Evolutionary conservation across 2,113 vertebrate species (phyloP), one percentile per base, ranked within the genome.

Genomic region (Prionailurus viverrinus): DNA sequence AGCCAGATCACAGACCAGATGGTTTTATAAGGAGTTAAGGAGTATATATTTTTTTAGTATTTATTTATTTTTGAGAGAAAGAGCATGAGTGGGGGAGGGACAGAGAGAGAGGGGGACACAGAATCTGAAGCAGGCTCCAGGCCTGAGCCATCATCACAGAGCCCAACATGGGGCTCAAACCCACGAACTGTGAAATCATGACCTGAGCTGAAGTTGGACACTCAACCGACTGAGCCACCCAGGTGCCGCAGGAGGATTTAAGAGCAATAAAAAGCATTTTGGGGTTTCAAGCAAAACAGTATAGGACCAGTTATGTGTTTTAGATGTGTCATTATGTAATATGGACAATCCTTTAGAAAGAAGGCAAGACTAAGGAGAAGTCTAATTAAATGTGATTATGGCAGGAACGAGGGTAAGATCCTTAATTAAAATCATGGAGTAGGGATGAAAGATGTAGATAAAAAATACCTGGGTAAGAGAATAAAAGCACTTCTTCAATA

Each of bases 401-500:
- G 14, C 15, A 86, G 51, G 58, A 65, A 85, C 76, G 18, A 94
- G 63, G 31, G 45, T 53, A 31, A 84, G 31, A 79, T 16, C 36
- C 36, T 91, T 97, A 91, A 83, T 51, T 73, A 80, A 7, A 53
- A 14, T 15, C 53, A 94, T 21, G 31, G 81, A 90, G 10, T 29
- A 91, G 16, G 14, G 63, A 84, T 68, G n/a, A 91, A 14, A 73
- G 23, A 80, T 19, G 15, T 4, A 79, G 19, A 73, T 23, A 66
- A 78, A 71, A 92, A 74, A 80, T 63, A 80, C 27, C 73, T 88
- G 94, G 69, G 33, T n/a, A 86, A 39, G 2, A 96, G 69, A 94
- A 13, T 83, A 85, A 84, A 58, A 94, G 23, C 21, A 73, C 18
- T 87, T 65, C 15, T 78, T 92, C 41, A 89, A 73, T 41, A 94